These are phyloP conservation scores for Lota lota DNA, from an alignment of 2,113 vertebrate genomes.

Conservation along the genomic window DNA sequence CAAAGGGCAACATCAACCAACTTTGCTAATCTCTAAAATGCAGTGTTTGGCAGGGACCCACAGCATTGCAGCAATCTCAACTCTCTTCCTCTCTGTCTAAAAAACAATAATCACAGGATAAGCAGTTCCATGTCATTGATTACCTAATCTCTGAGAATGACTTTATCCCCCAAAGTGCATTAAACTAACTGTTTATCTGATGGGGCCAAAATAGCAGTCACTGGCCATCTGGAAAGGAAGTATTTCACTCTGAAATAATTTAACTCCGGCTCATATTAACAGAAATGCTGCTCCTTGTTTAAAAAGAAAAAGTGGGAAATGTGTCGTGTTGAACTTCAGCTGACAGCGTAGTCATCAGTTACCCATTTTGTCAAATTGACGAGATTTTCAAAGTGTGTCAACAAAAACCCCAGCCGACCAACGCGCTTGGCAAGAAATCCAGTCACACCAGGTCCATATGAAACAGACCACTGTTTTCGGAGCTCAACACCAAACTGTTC, in stretches of 20 bases:
- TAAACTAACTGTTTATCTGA: conserved; percentile 25
- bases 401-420: too few species aligned
- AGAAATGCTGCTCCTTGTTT: not conserved
- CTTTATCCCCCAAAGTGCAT: conserved; percentile 12
- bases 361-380: too few species aligned
- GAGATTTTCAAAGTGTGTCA: too few species aligned
- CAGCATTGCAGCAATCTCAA: conserved; percentile 33
- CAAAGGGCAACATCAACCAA: conserved; percentile 49
- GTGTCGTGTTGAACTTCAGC: too few species aligned
- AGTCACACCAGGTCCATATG: conserved; percentile 47
- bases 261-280: not conserved
- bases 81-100: conserved; percentile 23
- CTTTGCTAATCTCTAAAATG: conserved; percentile 53
- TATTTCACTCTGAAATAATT: conserved; percentile 8
- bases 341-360: too few species aligned
- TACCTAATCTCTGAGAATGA: conserved; percentile 37
- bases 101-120: conserved; percentile 47
- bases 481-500: conserved; percentile 56
- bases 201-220: conserved; percentile 13
- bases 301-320: too few species aligned
- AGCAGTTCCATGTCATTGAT: conserved; percentile 54
- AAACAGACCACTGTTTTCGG: conserved; percentile 56
- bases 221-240: conserved; percentile 13
- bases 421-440: conserved; percentile 46
- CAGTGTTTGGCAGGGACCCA: conserved; percentile 53